A percentile compares a stretch with the other conserved stretches of the same genome.
Conservation (phyloP, 2,888 invertebrate genomes). For the Antitype chi region DNA sequence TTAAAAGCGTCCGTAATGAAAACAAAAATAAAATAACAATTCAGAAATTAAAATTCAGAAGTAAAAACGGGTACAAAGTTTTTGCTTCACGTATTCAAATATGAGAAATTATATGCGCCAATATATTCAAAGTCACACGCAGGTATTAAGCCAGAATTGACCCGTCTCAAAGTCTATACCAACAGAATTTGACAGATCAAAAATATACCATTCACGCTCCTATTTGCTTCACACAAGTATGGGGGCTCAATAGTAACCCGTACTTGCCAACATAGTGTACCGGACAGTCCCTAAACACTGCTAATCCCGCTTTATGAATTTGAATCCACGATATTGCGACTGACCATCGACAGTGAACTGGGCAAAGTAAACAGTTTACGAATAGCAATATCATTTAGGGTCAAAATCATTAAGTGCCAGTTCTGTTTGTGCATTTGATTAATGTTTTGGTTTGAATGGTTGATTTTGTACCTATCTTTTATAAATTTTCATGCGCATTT, state of each 20-base stretch:
- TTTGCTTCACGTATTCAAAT: too few relatives aligned
- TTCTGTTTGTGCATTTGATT: slow-evolving; percentile 29
- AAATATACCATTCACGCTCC: slow-evolving; percentile 19
- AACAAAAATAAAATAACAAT: too few relatives aligned
- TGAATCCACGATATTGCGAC: slow-evolving; percentile 63
- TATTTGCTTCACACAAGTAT: slow-evolving; percentile 46
- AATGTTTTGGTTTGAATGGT: slow-evolving; percentile 3
- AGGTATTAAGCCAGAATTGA: neutral
- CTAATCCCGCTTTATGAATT: slow-evolving; percentile 73
- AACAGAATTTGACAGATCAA: slow-evolving; percentile 34
- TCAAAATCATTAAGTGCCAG: slow-evolving; percentile 35
- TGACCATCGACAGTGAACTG: slow-evolving; percentile 67
- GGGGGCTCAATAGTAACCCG: slow-evolving; percentile 17
- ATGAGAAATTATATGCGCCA: too few relatives aligned
- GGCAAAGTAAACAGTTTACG: slow-evolving; percentile 55
- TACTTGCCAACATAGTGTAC: slow-evolving; percentile 37
- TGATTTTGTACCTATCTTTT: neutral
- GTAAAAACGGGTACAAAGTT: too few relatives aligned
- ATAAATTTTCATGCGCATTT: neutral
- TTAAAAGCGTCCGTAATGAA: too few relatives aligned
- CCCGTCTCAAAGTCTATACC: slow-evolving; percentile 7
- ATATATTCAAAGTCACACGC: neutral
- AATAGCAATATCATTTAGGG: slow-evolving; percentile 51
- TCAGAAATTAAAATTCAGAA: too few relatives aligned
- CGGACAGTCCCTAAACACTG: slow-evolving; percentile 46